Percentiles rank a stretch among this genome's conserved stretches.
These are phyloP conservation scores for Portevinia maculata DNA, from an alignment of 2,888 invertebrate species.

Conservation along the genomic window DNA sequence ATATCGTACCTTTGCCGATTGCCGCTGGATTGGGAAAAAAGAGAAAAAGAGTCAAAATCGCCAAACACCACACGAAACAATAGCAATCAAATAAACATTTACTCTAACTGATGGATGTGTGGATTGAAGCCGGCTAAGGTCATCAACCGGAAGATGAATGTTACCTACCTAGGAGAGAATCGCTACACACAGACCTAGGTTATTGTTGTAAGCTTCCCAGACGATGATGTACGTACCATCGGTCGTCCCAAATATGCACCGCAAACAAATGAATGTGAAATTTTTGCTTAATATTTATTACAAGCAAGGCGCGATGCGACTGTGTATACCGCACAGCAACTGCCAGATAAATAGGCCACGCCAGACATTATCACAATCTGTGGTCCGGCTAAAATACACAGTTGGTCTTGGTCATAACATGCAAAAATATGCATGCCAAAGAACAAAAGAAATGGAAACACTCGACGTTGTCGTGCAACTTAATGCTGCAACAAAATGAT, in stretches of 20 bases:
- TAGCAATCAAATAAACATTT: conserved; percentile 67
- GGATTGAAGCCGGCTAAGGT: conserved; percentile 79
- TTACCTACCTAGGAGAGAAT: conserved; percentile 71
- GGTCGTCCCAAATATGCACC: conserved; percentile 32
- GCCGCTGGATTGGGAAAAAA: conserved; percentile 5
- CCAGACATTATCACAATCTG: conserved; percentile 14
- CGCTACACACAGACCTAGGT: conserved; percentile 44
- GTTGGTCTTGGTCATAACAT: conserved; percentile 5
- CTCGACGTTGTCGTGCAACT: conserved; percentile 1
- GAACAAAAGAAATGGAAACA: conserved; percentile 54
- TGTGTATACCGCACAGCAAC: background rate
- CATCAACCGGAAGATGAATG: conserved; percentile 80
- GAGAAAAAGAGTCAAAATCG: conserved; percentile 19
- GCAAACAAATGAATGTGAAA: conserved; percentile 23
- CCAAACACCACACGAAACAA: conserved; percentile 17
- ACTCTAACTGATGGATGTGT: conserved; percentile 34
- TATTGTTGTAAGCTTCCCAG: conserved; percentile 23
- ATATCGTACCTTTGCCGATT: conserved; percentile 10
- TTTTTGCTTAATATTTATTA: conserved; percentile 33
- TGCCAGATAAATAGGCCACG: conserved; percentile 58
- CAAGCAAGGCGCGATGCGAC: conserved; percentile 28
- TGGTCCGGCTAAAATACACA: conserved; percentile 1
- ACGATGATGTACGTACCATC: background rate
- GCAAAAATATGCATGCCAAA: conserved; percentile 7
- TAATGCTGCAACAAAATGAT: conserved; percentile 50